phyloP scores from a whole-genome alignment of 1,140 invertebrate genomes.

The Arctopsyche grandis region DNA sequence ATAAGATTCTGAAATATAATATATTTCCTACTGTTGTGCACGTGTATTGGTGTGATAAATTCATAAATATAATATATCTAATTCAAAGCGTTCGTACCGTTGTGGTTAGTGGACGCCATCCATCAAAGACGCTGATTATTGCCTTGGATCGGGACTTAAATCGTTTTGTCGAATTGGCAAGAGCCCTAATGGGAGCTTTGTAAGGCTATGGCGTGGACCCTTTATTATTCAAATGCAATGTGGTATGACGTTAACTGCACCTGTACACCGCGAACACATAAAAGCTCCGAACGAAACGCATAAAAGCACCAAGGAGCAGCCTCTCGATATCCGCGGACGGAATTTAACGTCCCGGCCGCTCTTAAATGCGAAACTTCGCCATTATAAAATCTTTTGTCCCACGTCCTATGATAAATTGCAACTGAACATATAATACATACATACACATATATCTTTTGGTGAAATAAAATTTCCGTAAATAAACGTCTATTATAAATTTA shows the following conservation, averaged over 20 bases:
- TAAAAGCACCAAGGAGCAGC: background rate
- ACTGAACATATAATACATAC: no score
- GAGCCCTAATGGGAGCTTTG: conserved; percentile 42
- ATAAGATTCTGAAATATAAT: no score
- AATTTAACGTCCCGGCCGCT: background rate
- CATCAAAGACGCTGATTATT: conserved; percentile 45
- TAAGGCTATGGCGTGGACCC: conserved; percentile 32
- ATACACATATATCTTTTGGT: no score
- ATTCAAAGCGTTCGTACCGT: no score
- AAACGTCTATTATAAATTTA: no score
- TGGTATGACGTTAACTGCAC: conserved; percentile 41
- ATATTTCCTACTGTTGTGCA: no score
- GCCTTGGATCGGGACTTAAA: conserved; percentile 38
- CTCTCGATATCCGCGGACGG: background rate
- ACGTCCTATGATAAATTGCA: no score
- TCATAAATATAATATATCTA: no score
- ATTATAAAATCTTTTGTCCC: no score
- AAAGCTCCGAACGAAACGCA: conserved; percentile 18
- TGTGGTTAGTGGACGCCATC: background rate
- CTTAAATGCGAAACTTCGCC: background rate
- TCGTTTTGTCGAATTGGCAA: conserved; percentile 46
- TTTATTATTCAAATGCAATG: conserved; percentile 53
- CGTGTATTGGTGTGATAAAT: no score
- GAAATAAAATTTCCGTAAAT: no score
- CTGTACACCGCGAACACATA: conserved; percentile 21